phyloP scores from a whole-genome alignment of 1,140 invertebrate species.

The Anastrepha ludens region DNA sequence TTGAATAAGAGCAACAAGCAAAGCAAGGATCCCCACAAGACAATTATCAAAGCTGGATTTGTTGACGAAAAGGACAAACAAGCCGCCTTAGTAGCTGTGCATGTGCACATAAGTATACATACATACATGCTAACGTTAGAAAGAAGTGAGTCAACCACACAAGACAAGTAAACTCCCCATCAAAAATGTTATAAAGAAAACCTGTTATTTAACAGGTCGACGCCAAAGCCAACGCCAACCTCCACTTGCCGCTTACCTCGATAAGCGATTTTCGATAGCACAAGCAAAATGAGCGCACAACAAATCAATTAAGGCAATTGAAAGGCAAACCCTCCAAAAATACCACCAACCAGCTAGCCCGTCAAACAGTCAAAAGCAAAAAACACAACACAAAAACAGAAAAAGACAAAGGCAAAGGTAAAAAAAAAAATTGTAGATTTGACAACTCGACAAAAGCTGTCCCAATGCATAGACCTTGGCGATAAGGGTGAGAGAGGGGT shows the following conservation, averaged over 20 bases:
- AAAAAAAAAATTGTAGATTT: not conserved
- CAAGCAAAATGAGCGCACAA: slow-evolving; percentile 51
- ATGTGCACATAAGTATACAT: not conserved
- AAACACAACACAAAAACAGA: not conserved
- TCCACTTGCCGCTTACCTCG: not conserved
- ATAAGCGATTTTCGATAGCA: slow-evolving; percentile 9
- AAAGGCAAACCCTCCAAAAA: slow-evolving; percentile 9
- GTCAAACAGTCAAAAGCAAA: not conserved
- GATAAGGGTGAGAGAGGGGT: not conserved
- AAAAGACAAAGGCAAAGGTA: not conserved
- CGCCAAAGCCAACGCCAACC: no score
- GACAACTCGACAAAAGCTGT: slow-evolving; percentile 1
- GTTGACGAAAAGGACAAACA: not conserved
- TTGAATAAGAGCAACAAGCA: not conserved
- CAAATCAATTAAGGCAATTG: slow-evolving; percentile 74
- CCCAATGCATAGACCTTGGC: not conserved
- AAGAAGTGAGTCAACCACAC: not conserved
- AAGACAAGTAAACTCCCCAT: not conserved
- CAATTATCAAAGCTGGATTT: not conserved
- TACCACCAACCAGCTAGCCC: not conserved
- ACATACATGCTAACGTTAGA: not conserved
- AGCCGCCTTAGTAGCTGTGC: not conserved
- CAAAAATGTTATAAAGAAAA: not conserved
- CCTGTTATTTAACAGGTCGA: no score
- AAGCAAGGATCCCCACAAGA: not conserved